These are phyloP conservation scores for Dorcus parallelipipedus DNA, from an alignment of 2,888 invertebrate species.

Conservation along the genomic window DNA sequence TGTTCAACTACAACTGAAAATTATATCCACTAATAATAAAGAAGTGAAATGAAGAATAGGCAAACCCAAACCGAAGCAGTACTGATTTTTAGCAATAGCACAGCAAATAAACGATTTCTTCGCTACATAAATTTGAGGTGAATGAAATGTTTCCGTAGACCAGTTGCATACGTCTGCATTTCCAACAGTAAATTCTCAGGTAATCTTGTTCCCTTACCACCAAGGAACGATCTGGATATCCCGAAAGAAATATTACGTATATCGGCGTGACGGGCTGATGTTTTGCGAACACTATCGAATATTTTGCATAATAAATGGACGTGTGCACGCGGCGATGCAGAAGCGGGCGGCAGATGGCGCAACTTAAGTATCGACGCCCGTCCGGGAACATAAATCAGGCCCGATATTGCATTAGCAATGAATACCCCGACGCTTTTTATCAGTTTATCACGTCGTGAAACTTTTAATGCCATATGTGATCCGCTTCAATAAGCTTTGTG, in stretches of 20 bases:
- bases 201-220: too few species aligned
- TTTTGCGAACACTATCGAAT: constrained; percentile 3
- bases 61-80: too few species aligned
- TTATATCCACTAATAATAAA: too few species aligned
- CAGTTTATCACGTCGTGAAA: constrained; percentile 31
- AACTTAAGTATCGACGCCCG: constrained; percentile 24
- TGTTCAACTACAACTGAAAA: too few species aligned
- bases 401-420: constrained; percentile 33
- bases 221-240: neutral
- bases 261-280: neutral
- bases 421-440: constrained; percentile 28
- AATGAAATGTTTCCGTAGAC: too few species aligned
- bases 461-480: constrained; percentile 27
- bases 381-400: constrained; percentile 30
- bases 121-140: too few species aligned
- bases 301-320: constrained; percentile 11
- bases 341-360: constrained; percentile 21
- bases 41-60: too few species aligned
- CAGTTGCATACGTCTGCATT: too few species aligned
- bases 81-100: too few species aligned
- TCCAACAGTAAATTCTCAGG: too few species aligned
- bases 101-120: too few species aligned
- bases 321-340: constrained; percentile 9
- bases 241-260: neutral
- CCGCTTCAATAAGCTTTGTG: neutral